Evolutionary conservation across 2,113 vertebrate genomes (phyloP).

Genomic region (Caloenas nicobarica): DNA sequence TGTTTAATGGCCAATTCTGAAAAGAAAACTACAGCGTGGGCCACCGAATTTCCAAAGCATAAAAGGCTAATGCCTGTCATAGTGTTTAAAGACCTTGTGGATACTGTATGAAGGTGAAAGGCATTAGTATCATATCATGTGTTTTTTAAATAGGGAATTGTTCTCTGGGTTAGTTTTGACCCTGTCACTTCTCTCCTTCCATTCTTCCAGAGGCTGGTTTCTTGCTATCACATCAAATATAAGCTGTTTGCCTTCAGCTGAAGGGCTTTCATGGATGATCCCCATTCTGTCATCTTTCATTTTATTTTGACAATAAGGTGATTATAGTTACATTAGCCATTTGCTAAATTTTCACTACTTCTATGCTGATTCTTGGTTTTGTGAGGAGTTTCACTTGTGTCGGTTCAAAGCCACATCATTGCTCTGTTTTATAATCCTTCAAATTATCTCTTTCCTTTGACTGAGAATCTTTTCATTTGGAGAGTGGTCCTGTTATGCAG

Average conservation of each 20-base stretch:
- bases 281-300: constrained; percentile 29
- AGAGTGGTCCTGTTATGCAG: neutral
- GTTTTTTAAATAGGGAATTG: neutral
- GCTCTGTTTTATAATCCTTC: neutral
- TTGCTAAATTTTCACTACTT: neutral
- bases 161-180: neutral
- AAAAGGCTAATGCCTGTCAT: neutral
- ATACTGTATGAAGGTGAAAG: neutral
- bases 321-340: neutral
- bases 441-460: neutral
- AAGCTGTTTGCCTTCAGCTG: constrained; percentile 10
- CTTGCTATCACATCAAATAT: constrained; percentile 3
- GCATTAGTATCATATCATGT: neutral
- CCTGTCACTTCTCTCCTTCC: neutral
- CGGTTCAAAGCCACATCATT: neutral
- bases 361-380: neutral
- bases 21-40: neutral
- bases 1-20: neutral
- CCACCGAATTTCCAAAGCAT: neutral
- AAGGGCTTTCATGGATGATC: neutral
- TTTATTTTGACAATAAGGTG: constrained; percentile 17
- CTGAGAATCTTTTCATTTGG: neutral
- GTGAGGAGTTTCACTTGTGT: neutral
- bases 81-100: neutral
- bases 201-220: neutral